Evolutionary conservation across 2,113 vertebrate genomes (phyloP).

Genomic region (Neomonachus schauinslandi): DNA sequence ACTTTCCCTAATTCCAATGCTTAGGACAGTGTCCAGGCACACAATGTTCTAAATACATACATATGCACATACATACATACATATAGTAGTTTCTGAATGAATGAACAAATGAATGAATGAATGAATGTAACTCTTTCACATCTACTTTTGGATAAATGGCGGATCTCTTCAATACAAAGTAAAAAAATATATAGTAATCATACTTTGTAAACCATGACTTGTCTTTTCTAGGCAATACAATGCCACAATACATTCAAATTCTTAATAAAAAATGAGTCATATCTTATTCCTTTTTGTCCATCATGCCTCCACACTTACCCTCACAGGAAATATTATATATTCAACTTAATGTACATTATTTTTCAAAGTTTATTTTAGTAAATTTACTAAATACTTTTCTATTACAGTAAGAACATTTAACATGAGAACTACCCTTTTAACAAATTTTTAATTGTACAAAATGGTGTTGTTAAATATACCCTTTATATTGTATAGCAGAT

Average conservation of each 20-base stretch:
- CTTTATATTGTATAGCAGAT: not conserved
- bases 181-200: not conserved
- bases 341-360: not conserved
- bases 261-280: not conserved
- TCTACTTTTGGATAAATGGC: not conserved
- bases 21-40: not conserved
- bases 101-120: not conserved
- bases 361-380: not conserved
- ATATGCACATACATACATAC: not conserved
- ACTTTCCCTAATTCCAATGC: not conserved
- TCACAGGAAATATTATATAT: not conserved
- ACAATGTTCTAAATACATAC: not conserved
- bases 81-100: not conserved
- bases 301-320: not conserved
- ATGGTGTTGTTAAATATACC: not conserved
- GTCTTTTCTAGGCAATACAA: not conserved
- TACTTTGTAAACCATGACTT: not conserved
- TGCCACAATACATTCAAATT: not conserved
- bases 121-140: not conserved
- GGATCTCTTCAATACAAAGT: not conserved
- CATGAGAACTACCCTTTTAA: not conserved
- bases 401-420: not conserved
- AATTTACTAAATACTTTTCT: not conserved
- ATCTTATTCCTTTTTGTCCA: not conserved
- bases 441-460: not conserved